Conservation (phyloP, 1,140 invertebrate genomes). For the Rhagoletis zephyria region DNA sequence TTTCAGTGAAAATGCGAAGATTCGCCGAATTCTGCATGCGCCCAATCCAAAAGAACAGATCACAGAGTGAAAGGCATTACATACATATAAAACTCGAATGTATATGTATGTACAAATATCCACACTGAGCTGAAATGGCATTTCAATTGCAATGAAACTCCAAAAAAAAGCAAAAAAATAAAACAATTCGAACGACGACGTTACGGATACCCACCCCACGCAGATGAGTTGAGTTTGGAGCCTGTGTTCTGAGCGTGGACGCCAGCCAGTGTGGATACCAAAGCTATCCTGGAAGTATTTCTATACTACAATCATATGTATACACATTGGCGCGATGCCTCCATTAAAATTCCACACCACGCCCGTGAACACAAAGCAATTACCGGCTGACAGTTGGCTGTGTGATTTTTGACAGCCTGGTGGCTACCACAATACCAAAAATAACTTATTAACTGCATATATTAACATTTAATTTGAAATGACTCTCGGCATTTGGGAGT, state of each 20-base stretch:
- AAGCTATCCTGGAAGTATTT: not conserved
- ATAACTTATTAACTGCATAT: constrained; percentile 71
- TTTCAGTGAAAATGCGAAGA: not conserved
- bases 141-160: not conserved
- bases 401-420: constrained; percentile 71
- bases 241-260: not conserved
- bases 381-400: constrained; percentile 64
- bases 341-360: constrained; percentile 71
- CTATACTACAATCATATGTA: not conserved
- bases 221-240: not conserved
- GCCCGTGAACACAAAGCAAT: constrained; percentile 64
- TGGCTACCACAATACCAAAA: constrained; percentile 71
- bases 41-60: not conserved
- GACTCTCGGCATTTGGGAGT: constrained; percentile 22
- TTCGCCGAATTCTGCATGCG: not conserved
- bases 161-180: not conserved
- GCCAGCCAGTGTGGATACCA: too few relatives aligned
- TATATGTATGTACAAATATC: not conserved
- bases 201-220: not conserved
- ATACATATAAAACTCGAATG: not conserved
- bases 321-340: constrained; percentile 1
- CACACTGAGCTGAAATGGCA: not conserved
- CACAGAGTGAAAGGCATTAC: not conserved
- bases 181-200: not conserved
- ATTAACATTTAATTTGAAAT: constrained; percentile 71